Evolutionary conservation across 2,113 vertebrate genomes (phyloP), one percentile per base, ranked within the genome.

Genomic region (Tenrec ecaudatus): DNA sequence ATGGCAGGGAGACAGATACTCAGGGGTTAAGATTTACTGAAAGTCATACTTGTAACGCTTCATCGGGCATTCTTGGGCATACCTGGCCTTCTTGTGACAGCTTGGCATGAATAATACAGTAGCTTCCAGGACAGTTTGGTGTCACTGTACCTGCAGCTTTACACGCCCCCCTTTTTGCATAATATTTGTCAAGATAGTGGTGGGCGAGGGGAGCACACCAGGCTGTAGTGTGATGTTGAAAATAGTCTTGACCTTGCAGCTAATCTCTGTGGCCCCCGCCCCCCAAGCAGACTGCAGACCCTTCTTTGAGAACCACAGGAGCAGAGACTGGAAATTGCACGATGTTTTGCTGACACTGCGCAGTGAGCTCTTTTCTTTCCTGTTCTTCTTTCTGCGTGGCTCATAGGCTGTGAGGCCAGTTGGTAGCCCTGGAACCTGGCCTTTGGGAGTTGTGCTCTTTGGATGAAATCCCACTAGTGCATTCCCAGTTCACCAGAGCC

Each of bases 321-420:
- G 10, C 22, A 12, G 47, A 1, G 0, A 7, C 1, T 23, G 43
- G 60, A 57, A 40, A 31, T 23, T 9, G 10, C 0, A 8, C 20
- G 6, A 22, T 7, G 0, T 23, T 2, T 15, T 1, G 15, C 85
- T 60, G 71, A 7, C 7, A 25, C 66, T 2, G 23, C 9, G 17
- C 31, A 88, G 62, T 31, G 29, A 40, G 25, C 40, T 3, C 40
- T 75, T 31, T 40, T 68, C 14, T 76, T 15, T 53, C 57, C 58
- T 38, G 11, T 25, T 69, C 62, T 62, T 85, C 1, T 0, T 73
- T 29, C 15, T 33, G 31, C 40, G 40, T 76, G 81, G 66, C 40
- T 60, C 12, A 0, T 29, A 25, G 76, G 27, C 22, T 38, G 57
- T 58, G n/a, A 79, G 43, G 58, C 36, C 1, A 11, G 40, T 57